Conservation (phyloP, 2,888 invertebrate genomes). For the Eilema caniola region DNA sequence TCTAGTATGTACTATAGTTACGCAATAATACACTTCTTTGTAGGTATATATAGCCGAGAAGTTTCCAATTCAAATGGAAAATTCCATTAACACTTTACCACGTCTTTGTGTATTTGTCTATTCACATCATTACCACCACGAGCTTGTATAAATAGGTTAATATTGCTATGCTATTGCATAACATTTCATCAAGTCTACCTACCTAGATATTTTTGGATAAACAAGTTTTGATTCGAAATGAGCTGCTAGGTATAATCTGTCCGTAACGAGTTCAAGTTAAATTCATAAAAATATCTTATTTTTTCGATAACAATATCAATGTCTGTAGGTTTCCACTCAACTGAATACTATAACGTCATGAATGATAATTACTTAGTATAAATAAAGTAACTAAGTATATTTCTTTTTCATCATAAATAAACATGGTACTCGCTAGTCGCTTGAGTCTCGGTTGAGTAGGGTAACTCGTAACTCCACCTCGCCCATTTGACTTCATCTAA, state of each 20-base stretch:
- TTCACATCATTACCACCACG: background rate
- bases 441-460: too few species aligned
- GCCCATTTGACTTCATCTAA: too few species aligned
- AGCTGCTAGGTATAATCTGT: constrained; percentile 20
- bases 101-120: background rate
- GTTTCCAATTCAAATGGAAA: background rate
- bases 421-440: too few species aligned
- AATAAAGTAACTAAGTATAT: too few species aligned
- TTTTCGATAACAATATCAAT: constrained; percentile 36
- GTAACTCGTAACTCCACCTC: too few species aligned
- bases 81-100: background rate
- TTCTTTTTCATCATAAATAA: too few species aligned
- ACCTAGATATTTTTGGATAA: background rate
- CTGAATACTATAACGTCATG: background rate
- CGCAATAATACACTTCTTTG: too few species aligned
- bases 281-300: constrained; percentile 37
- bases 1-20: too few species aligned
- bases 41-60: background rate
- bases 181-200: constrained; percentile 9
- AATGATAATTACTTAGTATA: constrained; percentile 6
- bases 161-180: constrained; percentile 10
- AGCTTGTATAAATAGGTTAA: background rate
- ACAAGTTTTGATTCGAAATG: background rate
- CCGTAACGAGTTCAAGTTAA: constrained; percentile 33
- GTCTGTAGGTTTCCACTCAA: constrained; percentile 24